Percentiles rank a stretch among this genome's conserved stretches.
These are phyloP conservation scores for Drymodes brunneopygia DNA, from an alignment of 2,113 vertebrate species.

Conservation along the genomic window DNA sequence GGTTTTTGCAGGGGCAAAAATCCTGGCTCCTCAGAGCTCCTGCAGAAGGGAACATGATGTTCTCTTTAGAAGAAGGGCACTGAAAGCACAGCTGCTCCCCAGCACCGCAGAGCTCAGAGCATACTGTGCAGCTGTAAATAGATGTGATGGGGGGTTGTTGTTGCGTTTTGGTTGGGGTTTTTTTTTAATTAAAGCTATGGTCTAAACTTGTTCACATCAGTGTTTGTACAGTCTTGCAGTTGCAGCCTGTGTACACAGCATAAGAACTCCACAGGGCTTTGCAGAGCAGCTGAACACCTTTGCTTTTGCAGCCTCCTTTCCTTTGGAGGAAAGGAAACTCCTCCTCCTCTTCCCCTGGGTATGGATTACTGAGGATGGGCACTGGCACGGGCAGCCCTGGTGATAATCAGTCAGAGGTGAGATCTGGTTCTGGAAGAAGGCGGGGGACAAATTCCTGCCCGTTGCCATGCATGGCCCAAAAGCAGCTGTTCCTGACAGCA, in stretches of 20 bases:
- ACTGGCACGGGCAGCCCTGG: not conserved
- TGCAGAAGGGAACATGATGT: conserved; percentile 3
- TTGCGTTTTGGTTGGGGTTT: not conserved
- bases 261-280: not conserved
- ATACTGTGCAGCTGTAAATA: not conserved
- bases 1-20: conserved; percentile 11
- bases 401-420: not conserved
- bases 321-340: not conserved
- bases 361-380: not conserved
- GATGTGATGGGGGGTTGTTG: not conserved
- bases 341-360: not conserved
- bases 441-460: not conserved
- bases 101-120: not conserved
- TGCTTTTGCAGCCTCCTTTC: not conserved
- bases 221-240: not conserved
- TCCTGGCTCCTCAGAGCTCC: not conserved
- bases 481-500: not conserved
- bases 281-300: not conserved
- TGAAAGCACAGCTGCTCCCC: not conserved
- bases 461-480: rapidly evolving
- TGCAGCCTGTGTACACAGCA: not conserved
- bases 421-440: not conserved
- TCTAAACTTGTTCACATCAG: not conserved
- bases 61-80: not conserved
- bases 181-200: not conserved